Base-by-base conservation (phyloP, 30 jellyfish, hydroid and myxozoan genomes). In the Pelagia noctiluca region DNA sequence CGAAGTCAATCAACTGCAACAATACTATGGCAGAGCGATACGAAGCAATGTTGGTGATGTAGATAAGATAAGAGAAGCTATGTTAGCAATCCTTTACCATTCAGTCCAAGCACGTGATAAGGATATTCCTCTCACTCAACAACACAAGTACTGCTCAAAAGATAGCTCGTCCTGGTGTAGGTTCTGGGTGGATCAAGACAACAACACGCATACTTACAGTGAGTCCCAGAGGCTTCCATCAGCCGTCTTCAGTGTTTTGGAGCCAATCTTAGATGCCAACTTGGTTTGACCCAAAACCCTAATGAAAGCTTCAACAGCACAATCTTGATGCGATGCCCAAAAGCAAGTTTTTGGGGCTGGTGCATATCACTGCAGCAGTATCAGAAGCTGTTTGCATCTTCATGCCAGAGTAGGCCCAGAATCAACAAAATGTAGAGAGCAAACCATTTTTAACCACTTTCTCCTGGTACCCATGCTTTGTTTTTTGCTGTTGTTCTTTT, bases 191-290 rank as follows among this genome's bases (percentile, higher is more conserved):
- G n/a, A n/a, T n/a, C n/a, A n/a, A n/a, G n/a, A n/a, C n/a, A 47
- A 47, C 16, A 47, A 11, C 11, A 47, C 61, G 19, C 19, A 11
- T 8, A 8, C 19, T 47, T 63, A 63, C 47, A 29, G 32, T 63
- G 50, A 24, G 3, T 16, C 16, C 3, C 26, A 63, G 2, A 63
- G 76, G 31, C n/a, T 63, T 5, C 76, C 76, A 24, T 8, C 36
- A 23, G 26, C 76, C 10, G 26, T 63, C 32, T 4, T 24, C 32
- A 49, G 32, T 3, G 50, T 12, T 3, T 21, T 63, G 50, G 47
- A 29, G 38, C 76, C 76, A 23, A 63, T 63, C 32, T 63, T 63
- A 63, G 76, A 29, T 63, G 50, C 10, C 50, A 12, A 4, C 26
- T 24, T 16, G 76, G 76, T 3, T 29, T 63, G n/a, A 63, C 76